phyloP scores from a whole-genome alignment of 1,140 invertebrate species.

The Adoxophyes honmai region DNA sequence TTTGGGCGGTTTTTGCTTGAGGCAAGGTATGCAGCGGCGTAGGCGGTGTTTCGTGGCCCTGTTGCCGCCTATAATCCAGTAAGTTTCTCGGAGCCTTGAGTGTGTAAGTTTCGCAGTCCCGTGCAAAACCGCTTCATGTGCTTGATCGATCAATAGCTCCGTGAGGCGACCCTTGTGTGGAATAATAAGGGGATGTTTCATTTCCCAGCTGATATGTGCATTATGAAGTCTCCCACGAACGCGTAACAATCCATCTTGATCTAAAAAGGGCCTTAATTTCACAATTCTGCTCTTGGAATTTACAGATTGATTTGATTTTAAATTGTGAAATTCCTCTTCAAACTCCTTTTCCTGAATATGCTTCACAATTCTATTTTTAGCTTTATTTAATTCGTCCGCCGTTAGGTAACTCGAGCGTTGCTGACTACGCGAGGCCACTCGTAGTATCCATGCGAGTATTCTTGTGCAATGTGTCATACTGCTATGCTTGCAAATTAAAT shows the following conservation, averaged over 20 bases:
- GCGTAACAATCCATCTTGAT: slow-evolving; percentile 42
- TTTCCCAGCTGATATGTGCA: slow-evolving; percentile 30
- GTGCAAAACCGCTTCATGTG: slow-evolving; percentile 38
- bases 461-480: no score
- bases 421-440: no score
- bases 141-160: slow-evolving; percentile 32
- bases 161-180: slow-evolving; percentile 33
- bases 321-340: slow-evolving; percentile 7
- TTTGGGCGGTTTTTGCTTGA: no score
- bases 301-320: not conserved
- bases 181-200: slow-evolving; percentile 57
- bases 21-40: no score
- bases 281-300: not conserved
- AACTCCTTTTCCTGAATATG: not conserved
- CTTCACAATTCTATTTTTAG: slow-evolving; percentile 10
- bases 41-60: no score
- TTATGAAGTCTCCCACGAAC: slow-evolving; percentile 53
- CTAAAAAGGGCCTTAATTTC: slow-evolving; percentile 38
- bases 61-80: no score
- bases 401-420: no score
- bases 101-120: slow-evolving; percentile 24
- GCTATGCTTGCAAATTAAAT: no score
- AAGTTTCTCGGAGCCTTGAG: no score
- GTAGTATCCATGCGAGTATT: no score
- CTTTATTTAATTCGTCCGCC: no score